Conservation (phyloP, 2,113 vertebrate species). For the Limanda limanda region DNA sequence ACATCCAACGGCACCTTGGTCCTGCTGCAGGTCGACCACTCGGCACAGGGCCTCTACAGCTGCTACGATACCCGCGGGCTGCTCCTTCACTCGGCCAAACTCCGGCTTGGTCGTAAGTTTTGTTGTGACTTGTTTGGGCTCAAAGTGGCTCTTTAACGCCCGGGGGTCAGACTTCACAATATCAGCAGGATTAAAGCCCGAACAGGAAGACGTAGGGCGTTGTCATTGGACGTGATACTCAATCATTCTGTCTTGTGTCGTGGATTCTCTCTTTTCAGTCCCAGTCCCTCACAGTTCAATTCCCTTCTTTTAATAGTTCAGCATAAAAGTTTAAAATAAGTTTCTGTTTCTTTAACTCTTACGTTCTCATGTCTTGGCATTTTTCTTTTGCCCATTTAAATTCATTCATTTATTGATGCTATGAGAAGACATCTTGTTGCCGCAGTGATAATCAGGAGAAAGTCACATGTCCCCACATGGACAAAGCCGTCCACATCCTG, state of each 20-base stretch:
- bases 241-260: background rate
- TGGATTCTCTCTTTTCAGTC: background rate
- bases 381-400: background rate
- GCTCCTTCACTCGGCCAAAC: constrained; percentile 70
- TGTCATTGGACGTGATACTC: no score
- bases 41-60: constrained; percentile 84
- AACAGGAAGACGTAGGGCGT: no score
- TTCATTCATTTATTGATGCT: background rate
- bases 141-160: no score
- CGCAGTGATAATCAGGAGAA: constrained; percentile 46
- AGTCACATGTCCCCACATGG: constrained; percentile 11
- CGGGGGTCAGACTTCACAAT: no score
- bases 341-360: background rate
- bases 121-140: constrained; percentile 7
- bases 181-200: no score
- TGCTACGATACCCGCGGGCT: constrained; percentile 75
- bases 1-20: constrained; percentile 71
- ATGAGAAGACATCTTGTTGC: background rate
- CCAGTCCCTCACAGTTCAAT: background rate
- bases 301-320: constrained; percentile 27
- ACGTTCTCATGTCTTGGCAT: background rate
- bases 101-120: constrained; percentile 83
- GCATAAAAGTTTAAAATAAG: background rate
- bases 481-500: constrained; percentile 55
- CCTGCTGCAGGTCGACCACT: constrained; percentile 65